Evolutionary conservation across 37 sponge, comb jelly and placozoan genomes (phyloP).

Genomic region (Bolinopsis microptera): DNA sequence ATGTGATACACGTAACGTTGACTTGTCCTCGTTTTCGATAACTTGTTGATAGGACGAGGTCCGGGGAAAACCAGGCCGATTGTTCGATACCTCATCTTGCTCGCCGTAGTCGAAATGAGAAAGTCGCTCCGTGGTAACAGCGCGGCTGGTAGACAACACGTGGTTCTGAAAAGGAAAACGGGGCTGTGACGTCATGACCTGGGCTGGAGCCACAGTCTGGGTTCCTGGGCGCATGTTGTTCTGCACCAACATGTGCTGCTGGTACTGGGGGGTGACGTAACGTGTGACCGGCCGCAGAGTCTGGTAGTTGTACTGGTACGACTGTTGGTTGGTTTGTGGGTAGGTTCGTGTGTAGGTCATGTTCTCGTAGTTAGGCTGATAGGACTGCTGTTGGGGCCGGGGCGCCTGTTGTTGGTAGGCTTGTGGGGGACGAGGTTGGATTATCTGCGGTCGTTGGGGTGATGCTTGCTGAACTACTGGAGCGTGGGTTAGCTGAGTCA

Average conservation of each 20-base stretch:
- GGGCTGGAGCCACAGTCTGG: background rate
- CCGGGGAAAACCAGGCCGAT: background rate
- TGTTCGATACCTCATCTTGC: background rate
- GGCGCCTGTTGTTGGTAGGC: background rate
- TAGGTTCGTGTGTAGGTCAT: constrained; percentile 46
- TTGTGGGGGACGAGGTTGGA: background rate
- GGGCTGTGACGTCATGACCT: constrained; percentile 46
- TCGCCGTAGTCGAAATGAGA: constrained; percentile 49
- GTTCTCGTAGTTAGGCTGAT: background rate
- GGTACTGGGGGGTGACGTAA: background rate
- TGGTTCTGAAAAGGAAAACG: background rate
- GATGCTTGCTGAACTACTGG: background rate
- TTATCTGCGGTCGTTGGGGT: background rate
- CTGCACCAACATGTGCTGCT: background rate
- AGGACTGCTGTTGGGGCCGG: background rate
- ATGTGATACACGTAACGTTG: background rate
- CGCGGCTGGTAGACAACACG: background rate
- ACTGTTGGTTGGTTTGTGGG: constrained; percentile 20
- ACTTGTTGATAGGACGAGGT: background rate
- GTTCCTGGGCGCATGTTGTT: background rate
- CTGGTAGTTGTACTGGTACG: constrained; percentile 24
- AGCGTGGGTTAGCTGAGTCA: background rate
- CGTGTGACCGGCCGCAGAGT: background rate
- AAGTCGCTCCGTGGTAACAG: constrained; percentile 3
- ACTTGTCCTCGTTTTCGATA: background rate